Percentiles rank a stretch among this genome's conserved stretches.
Conservation (phyloP, 2,113 vertebrate genomes). For the Lamprologus speciosus region DNA sequence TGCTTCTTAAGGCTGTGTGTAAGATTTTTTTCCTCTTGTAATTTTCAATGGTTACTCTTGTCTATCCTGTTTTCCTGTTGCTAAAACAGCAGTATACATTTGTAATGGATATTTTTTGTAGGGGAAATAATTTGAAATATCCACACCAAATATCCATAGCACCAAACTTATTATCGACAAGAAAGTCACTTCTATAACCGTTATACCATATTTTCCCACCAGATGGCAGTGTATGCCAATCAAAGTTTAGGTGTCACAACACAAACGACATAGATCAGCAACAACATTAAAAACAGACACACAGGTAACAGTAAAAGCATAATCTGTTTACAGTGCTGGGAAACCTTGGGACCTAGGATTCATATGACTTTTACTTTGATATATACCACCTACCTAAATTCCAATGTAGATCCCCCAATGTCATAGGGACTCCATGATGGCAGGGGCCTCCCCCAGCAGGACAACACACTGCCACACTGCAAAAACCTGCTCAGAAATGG, state of each 20-base stretch:
- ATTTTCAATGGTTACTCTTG: neutral
- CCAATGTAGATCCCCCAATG: neutral
- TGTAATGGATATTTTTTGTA: neutral
- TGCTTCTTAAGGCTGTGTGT: neutral
- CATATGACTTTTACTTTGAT: neutral
- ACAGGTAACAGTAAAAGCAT: neutral
- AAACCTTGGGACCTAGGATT: neutral
- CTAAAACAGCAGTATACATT: neutral
- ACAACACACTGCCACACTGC: neutral
- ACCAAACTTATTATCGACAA: neutral
- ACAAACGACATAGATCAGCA: neutral
- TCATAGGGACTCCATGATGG: neutral
- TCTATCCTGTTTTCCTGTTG: neutral
- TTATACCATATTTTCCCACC: neutral
- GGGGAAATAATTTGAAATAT: neutral
- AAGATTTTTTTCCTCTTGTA: neutral
- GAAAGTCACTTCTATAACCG: neutral
- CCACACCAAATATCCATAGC: neutral
- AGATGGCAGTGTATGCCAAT: neutral
- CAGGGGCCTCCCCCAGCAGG: neutral
- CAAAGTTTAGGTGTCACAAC: neutral
- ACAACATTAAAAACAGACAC: neutral
- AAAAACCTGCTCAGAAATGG: neutral
- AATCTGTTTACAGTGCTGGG: neutral
- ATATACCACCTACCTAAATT: neutral